Evolutionary conservation across 2,888 invertebrate species (phyloP).

Genomic region (Himalopsyche tibetana): DNA sequence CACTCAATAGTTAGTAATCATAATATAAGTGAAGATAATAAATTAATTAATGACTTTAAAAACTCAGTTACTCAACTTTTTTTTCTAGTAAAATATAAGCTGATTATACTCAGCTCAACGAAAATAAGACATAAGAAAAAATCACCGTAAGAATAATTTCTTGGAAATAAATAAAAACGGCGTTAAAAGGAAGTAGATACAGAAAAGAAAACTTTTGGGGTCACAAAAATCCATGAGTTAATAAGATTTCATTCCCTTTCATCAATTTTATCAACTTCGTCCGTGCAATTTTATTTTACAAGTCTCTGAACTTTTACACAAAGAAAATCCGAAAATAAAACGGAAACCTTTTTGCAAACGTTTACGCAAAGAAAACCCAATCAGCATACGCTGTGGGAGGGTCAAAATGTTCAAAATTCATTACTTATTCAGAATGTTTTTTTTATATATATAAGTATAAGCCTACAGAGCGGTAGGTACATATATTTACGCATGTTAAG

Average conservation of each 20-base stretch:
- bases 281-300: conserved; percentile 38
- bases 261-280: conserved; percentile 41
- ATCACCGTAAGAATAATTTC: too few relatives aligned
- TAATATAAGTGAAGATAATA: too few relatives aligned
- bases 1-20: too few relatives aligned
- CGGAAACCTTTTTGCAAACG: conserved; percentile 33
- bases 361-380: conserved; percentile 40
- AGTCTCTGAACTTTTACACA: conserved; percentile 40
- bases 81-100: too few relatives aligned
- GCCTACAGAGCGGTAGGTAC: conserved; percentile 17
- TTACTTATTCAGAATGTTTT: conserved; percentile 47
- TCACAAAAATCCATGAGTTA: background rate
- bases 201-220: too few relatives aligned
- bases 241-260: conserved; percentile 37
- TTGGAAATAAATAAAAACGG: too few relatives aligned
- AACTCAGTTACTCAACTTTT: too few relatives aligned
- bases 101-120: too few relatives aligned
- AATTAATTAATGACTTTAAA: too few relatives aligned
- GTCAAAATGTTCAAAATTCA: conserved; percentile 44
- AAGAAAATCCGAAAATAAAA: conserved; percentile 40
- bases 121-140: too few relatives aligned
- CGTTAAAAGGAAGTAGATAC: too few relatives aligned
- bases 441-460: conserved; percentile 46
- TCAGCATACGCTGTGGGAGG: conserved; percentile 43
- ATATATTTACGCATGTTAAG: conserved; percentile 53